These are phyloP conservation scores for Archegozetes longisetosus DNA, from an alignment of 1,140 invertebrate species.

Conservation along the genomic window DNA sequence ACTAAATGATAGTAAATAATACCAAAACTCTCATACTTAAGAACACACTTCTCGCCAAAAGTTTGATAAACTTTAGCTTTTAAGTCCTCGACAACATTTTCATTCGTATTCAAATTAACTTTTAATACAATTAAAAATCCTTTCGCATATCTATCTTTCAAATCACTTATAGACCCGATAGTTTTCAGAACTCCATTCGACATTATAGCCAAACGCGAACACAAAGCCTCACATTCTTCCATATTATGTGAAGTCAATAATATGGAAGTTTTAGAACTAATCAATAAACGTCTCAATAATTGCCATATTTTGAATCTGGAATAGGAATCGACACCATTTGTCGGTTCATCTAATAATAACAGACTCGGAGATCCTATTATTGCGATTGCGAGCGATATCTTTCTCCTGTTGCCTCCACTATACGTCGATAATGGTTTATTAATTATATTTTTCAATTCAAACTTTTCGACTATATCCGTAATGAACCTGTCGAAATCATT, in stretches of 20 bases:
- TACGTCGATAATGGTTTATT: conserved; percentile 22
- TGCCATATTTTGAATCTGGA: conserved; percentile 30
- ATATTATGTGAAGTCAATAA: conserved; percentile 22
- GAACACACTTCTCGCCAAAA: background rate
- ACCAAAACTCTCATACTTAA: background rate
- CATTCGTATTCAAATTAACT: conserved; percentile 7
- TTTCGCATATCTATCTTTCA: conserved; percentile 42
- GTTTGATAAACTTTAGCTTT: background rate
- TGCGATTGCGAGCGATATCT: conserved; percentile 39
- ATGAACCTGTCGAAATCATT: conserved; percentile 20
- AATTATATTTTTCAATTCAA: conserved; percentile 21
- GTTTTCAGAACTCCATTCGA: conserved; percentile 61
- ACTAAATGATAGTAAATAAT: background rate
- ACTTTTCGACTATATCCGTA: background rate
- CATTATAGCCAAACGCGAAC: conserved; percentile 70
- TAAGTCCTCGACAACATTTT: background rate
- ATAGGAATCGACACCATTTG: conserved; percentile 33
- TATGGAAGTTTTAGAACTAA: conserved; percentile 19
- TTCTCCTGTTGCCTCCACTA: conserved; percentile 40
- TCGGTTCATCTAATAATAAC: conserved; percentile 30
- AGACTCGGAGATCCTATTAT: conserved; percentile 24
- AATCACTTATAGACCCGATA: conserved; percentile 47
- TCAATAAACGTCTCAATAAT: background rate
- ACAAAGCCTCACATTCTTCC: conserved; percentile 41
- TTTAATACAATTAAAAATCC: conserved; percentile 45